Evolutionary conservation across 2,113 vertebrate genomes (phyloP).

Genomic region (Cinclus cinclus): DNA sequence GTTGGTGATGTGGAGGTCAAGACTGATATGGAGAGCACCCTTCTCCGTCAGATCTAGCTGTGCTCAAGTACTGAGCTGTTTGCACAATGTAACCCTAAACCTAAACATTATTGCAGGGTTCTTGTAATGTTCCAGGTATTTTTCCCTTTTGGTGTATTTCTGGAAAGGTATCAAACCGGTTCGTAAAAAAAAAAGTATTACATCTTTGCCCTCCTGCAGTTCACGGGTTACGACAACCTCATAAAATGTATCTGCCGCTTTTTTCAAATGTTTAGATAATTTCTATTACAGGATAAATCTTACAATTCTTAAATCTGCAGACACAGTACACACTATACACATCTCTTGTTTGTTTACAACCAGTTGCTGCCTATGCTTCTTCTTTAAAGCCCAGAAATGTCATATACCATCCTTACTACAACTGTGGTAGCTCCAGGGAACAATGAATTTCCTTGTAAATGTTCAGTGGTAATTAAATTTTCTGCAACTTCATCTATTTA

Average conservation of each 20-base stretch:
- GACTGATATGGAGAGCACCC: rapidly evolving
- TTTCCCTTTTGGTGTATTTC: background rate
- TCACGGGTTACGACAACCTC: rapidly evolving
- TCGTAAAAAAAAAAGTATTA: background rate
- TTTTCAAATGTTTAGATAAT: background rate
- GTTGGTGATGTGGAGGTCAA: background rate
- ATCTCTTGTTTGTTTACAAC: background rate
- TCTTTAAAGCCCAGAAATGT: background rate
- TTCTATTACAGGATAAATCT: background rate
- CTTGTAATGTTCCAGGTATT: background rate
- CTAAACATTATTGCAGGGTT: background rate
- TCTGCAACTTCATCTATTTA: constrained; percentile 17
- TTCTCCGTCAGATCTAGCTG: background rate
- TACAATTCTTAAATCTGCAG: background rate
- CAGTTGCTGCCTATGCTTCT: background rate
- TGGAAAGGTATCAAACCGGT: background rate
- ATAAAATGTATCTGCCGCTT: background rate
- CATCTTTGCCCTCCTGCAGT: background rate
- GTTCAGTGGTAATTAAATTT: constrained; percentile 38
- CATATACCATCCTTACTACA: background rate
- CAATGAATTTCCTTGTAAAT: constrained; percentile 5
- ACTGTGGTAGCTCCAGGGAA: background rate
- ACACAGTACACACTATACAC: background rate
- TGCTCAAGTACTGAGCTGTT: background rate
- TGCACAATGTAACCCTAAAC: background rate